Conservation (phyloP, 2,797 vertebrate species). For the Natrix natrix region DNA sequence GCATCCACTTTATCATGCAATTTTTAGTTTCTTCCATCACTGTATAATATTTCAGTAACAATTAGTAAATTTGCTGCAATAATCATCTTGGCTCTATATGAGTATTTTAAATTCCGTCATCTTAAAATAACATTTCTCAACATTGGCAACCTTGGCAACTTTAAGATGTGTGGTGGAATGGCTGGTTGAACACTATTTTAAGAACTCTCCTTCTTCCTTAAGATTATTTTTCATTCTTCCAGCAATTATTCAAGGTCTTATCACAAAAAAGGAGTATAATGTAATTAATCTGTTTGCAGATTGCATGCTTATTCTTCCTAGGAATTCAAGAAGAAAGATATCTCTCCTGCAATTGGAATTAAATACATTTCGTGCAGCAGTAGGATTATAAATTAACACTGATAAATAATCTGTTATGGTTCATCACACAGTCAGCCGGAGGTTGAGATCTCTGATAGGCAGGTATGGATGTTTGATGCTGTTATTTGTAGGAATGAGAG, state of each 20-base stretch:
- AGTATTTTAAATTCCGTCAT: too few species aligned
- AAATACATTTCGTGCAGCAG: not conserved
- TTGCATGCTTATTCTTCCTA: not conserved
- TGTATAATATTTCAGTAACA: too few species aligned
- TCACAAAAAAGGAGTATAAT: not conserved
- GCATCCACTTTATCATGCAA: too few species aligned
- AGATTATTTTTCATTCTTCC: not conserved
- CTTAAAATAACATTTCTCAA: too few species aligned
- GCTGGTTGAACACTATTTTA: not conserved
- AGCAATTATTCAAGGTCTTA: not conserved
- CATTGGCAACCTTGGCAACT: too few species aligned
- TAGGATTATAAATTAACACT: not conserved
- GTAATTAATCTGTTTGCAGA: not conserved
- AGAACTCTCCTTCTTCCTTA: not conserved
- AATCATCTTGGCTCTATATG: too few species aligned
- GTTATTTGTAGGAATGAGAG: not conserved
- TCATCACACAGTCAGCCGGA: not conserved
- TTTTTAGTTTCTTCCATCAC: too few species aligned
- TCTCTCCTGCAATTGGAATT: not conserved
- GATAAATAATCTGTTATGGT: not conserved
- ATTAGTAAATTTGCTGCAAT: too few species aligned
- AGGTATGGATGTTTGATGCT: not conserved
- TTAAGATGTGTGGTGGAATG: too few species aligned
- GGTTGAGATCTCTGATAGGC: not conserved
- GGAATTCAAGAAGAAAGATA: not conserved